phyloP scores from a whole-genome alignment of 1,140 invertebrate species.

The Trichonephila clavipes region DNA sequence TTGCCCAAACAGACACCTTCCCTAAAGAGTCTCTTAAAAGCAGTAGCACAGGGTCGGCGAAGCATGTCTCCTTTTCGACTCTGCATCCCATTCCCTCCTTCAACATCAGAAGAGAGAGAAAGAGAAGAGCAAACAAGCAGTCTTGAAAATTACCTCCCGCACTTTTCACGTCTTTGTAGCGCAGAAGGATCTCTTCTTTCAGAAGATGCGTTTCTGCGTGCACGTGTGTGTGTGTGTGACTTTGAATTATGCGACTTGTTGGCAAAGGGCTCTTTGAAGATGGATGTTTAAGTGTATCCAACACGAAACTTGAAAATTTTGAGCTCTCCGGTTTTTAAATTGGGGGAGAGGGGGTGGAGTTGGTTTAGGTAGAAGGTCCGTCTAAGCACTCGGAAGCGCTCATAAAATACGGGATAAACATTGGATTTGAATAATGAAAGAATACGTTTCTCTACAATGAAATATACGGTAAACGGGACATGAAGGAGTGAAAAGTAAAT shows the following conservation, averaged over 20 bases:
- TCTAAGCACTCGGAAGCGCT: neutral
- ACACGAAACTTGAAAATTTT: constrained; percentile 16
- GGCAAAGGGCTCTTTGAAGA: constrained; percentile 50
- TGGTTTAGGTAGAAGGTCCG: neutral
- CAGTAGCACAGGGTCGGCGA: neutral
- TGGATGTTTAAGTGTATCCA: constrained; percentile 1
- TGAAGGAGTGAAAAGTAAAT: neutral
- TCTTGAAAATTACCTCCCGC: constrained; percentile 55
- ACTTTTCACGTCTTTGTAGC: constrained; percentile 45
- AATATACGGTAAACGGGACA: neutral
- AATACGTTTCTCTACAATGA: neutral
- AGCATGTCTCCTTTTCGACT: neutral
- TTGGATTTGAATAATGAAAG: constrained; percentile 10
- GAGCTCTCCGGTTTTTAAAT: constrained; percentile 25
- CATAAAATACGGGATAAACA: neutral
- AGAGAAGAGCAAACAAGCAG: constrained; percentile 53
- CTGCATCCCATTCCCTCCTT: neutral
- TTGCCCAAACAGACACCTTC: constrained; percentile 19
- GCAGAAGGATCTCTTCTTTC: constrained; percentile 36
- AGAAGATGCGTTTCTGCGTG: constrained; percentile 31
- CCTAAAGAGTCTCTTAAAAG: constrained; percentile 34
- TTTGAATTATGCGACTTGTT: constrained; percentile 55
- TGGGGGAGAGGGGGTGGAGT: neutral
- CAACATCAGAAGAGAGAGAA: constrained; percentile 1
- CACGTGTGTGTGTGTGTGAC: constrained; percentile 17